phyloP scores from a whole-genome alignment of 2,888 invertebrate species.

The Drosophila algonquin region DNA sequence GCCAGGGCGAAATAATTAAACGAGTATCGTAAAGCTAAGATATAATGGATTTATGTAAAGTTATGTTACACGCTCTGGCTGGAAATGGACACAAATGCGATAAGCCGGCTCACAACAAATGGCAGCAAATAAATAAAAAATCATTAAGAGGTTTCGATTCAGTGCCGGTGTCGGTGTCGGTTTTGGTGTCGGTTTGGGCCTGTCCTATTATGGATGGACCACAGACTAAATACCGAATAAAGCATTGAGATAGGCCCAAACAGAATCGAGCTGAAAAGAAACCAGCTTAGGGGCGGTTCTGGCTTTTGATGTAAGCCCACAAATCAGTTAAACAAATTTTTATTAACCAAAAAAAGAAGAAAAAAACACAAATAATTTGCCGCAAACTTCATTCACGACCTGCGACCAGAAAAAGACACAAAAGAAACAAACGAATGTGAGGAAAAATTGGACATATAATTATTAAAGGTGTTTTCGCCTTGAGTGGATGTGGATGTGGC shows the following conservation, averaged over 20 bases:
- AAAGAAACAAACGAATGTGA: constrained; percentile 49
- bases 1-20: constrained; percentile 69
- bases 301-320: constrained; percentile 70
- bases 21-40: constrained; percentile 62
- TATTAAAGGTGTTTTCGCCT: constrained; percentile 75
- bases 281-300: constrained; percentile 71
- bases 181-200: constrained; percentile 22
- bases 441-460: constrained; percentile 68
- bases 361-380: constrained; percentile 64
- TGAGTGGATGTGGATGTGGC: constrained; percentile 47
- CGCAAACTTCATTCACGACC: constrained; percentile 72
- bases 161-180: constrained; percentile 6
- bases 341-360: constrained; percentile 68
- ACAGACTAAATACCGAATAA: constrained; percentile 63
- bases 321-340: constrained; percentile 76
- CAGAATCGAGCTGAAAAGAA: constrained; percentile 34
- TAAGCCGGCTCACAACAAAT: constrained; percentile 61
- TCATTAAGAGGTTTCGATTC: constrained; percentile 64
- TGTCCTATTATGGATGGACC: constrained; percentile 12
- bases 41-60: constrained; percentile 72
- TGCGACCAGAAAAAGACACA: constrained; percentile 48
- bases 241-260: constrained; percentile 51
- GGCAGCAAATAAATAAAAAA: constrained; percentile 72
- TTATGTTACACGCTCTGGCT: constrained; percentile 69
- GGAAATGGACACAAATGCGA: constrained; percentile 42